Percentiles rank a stretch among this genome's conserved stretches.
phyloP scores from a whole-genome alignment of 2,888 invertebrate genomes.

The Drosophila kuntzei region DNA sequence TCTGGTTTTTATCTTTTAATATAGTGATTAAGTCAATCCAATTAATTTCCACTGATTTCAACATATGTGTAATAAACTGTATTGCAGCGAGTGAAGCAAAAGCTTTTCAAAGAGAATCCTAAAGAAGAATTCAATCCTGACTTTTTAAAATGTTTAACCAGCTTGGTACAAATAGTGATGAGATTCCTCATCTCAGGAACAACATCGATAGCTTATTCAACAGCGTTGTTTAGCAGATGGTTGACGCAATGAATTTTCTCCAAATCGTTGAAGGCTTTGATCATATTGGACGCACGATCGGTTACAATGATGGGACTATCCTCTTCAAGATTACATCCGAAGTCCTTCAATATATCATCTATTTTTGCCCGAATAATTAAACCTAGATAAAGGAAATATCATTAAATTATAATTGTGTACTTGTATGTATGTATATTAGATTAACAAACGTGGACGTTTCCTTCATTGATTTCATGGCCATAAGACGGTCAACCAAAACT shows the following conservation, averaged over 20 bases:
- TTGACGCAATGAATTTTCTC: constrained; percentile 1
- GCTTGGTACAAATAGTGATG: not conserved
- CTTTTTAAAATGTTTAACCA: not conserved
- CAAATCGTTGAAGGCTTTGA: not conserved
- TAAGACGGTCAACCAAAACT: not conserved
- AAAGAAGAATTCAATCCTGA: not conserved
- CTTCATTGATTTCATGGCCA: not conserved
- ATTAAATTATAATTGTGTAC: not conserved
- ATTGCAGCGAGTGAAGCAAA: not conserved
- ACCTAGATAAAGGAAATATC: not conserved
- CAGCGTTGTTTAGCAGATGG: not conserved
- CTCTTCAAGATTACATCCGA: not conserved
- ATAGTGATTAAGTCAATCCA: not conserved
- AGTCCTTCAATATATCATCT: not conserved
- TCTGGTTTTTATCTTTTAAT: not conserved
- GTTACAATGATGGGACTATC: too few relatives aligned
- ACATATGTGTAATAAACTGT: not conserved
- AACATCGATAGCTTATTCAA: not conserved
- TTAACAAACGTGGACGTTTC: not conserved
- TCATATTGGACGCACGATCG: constrained; percentile 1
- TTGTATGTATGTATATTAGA: not conserved
- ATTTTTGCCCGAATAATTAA: not conserved
- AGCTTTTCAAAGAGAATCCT: not conserved
- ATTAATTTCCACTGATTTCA: not conserved
- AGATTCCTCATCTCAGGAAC: not conserved